phyloP scores from a whole-genome alignment of 1,140 invertebrate species.

The Temnothorax curvispinosus region DNA sequence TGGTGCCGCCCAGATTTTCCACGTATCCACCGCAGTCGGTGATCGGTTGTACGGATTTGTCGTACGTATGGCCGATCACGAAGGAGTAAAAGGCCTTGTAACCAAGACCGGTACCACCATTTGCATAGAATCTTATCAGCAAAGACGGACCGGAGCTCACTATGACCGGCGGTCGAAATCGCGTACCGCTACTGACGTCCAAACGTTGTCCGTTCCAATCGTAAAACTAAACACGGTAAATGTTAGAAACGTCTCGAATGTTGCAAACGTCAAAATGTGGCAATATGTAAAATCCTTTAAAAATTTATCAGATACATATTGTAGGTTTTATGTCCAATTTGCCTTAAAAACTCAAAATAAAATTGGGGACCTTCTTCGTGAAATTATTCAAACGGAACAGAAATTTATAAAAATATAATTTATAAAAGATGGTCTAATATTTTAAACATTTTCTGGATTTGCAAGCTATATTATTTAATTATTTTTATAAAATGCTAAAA shows the following conservation, averaged over 20 bases:
- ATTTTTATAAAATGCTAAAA: neutral
- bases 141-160: constrained; percentile 89
- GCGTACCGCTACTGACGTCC: constrained; percentile 88
- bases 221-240: constrained; percentile 86
- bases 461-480: neutral
- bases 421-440: neutral
- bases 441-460: neutral
- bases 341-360: neutral
- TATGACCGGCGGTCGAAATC: constrained; percentile 90
- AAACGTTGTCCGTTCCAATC: constrained; percentile 90
- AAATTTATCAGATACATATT: neutral
- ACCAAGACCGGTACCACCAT: constrained; percentile 89
- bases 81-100: constrained; percentile 90
- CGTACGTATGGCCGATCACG: constrained; percentile 86
- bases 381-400: neutral
- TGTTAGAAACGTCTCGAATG: neutral
- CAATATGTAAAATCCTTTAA: neutral
- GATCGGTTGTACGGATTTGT: constrained; percentile 87
- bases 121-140: constrained; percentile 90
- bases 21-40: constrained; percentile 91
- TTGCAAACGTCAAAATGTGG: constrained; percentile 1
- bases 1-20: constrained; percentile 90
- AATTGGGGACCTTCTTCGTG: neutral
- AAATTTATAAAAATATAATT: neutral
- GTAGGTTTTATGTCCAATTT: neutral